Evolutionary conservation across 2,113 vertebrate species (phyloP).

Genomic region (Canis aureus): DNA sequence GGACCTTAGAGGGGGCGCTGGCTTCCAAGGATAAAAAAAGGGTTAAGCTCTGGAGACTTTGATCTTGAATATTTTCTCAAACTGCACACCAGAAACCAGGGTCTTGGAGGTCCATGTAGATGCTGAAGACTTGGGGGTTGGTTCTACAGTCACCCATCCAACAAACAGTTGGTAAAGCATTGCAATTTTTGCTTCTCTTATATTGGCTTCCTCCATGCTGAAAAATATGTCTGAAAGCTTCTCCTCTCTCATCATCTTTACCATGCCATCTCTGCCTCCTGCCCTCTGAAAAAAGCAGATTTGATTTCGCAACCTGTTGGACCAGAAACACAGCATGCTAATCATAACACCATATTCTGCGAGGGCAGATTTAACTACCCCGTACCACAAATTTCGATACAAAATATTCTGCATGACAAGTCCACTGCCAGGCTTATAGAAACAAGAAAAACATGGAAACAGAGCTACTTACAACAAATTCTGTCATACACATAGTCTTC

Average conservation of each 20-base stretch:
- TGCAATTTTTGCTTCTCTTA: slow-evolving; percentile 15
- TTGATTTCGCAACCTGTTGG: slow-evolving; percentile 79
- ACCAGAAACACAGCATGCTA: slow-evolving; percentile 74
- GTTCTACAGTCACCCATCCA: background rate
- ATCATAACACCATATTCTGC: slow-evolving; percentile 77
- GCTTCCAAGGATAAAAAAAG: background rate
- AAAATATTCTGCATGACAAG: slow-evolving; percentile 67
- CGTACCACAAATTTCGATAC: slow-evolving; percentile 59
- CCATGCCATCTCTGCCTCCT: slow-evolving; percentile 68
- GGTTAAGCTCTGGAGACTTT: background rate
- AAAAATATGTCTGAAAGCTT: slow-evolving; percentile 44
- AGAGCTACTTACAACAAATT: slow-evolving; percentile 59
- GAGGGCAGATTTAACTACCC: slow-evolving; percentile 78
- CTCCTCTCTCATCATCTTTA: slow-evolving; percentile 63
- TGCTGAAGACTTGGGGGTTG: background rate
- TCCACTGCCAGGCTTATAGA: slow-evolving; percentile 61
- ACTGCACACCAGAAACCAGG: background rate
- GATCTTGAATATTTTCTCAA: background rate
- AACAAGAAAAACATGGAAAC: slow-evolving; percentile 65
- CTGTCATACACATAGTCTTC: slow-evolving; percentile 12
- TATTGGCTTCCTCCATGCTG: background rate
- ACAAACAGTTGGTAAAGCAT: background rate
- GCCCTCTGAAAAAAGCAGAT: slow-evolving; percentile 74
- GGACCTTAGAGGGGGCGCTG: background rate
- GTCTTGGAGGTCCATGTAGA: background rate